Evolutionary conservation across 2,888 invertebrate genomes (phyloP).

Genomic region (Drosophila dives): DNA sequence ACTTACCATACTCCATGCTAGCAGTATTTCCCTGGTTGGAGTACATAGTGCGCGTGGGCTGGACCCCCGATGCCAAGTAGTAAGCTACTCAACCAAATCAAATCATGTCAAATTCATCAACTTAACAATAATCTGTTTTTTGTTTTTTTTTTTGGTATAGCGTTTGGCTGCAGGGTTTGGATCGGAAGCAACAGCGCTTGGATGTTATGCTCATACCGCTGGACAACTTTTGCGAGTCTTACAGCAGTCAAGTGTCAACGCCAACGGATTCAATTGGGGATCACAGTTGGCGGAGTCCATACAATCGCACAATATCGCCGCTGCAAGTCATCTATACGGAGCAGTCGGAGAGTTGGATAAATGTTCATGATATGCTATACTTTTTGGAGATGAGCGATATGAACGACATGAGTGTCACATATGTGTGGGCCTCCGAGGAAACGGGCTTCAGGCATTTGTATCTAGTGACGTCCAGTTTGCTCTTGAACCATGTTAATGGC

Average conservation of each 20-base stretch:
- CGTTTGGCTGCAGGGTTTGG: conserved; percentile 96
- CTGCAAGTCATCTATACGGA: conserved; percentile 85
- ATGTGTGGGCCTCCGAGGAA: conserved; percentile 97
- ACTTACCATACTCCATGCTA: conserved; percentile 90
- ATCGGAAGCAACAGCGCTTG: conserved; percentile 93
- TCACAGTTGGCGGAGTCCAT: conserved; percentile 84
- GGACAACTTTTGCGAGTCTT: conserved; percentile 88
- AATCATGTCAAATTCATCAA: not conserved
- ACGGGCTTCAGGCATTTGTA: conserved; percentile 96
- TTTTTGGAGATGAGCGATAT: conserved; percentile 87
- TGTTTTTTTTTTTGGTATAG: conserved; percentile 85
- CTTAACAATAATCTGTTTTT: not conserved
- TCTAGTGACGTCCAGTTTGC: conserved; percentile 88
- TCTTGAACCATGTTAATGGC: conserved; percentile 85
- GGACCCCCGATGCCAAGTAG: conserved; percentile 96
- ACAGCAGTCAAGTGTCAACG: conserved; percentile 85
- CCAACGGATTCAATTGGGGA: conserved; percentile 83
- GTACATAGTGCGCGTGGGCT: conserved; percentile 97
- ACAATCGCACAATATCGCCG: conserved; percentile 82
- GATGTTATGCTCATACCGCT: conserved; percentile 93
- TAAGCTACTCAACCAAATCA: conserved; percentile 85
- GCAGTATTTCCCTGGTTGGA: conserved; percentile 96
- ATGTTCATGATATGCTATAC: conserved; percentile 95
- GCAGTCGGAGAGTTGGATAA: conserved; percentile 93
- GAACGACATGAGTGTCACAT: conserved; percentile 85